Conservation (phyloP, 2,888 invertebrate genomes). For the Parapristionchus giblindavisi region DNA sequence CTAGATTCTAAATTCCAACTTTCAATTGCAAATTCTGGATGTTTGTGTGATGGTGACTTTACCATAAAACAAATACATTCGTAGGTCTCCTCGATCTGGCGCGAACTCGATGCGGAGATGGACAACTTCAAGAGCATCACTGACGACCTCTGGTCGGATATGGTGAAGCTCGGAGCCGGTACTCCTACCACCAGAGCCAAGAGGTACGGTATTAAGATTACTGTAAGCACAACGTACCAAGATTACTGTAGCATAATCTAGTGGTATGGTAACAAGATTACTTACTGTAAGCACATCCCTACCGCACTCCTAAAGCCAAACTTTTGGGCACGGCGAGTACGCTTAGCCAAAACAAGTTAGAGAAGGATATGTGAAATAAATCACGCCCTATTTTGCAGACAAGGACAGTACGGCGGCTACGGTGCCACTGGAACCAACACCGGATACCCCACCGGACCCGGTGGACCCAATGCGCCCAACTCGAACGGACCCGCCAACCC, state of each 20-base stretch:
- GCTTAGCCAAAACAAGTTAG: not conserved
- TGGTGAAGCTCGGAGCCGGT: constrained; percentile 66
- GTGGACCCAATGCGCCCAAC: constrained; percentile 31
- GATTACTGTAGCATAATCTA: not conserved
- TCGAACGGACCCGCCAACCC: constrained; percentile 39
- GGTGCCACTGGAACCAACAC: constrained; percentile 49
- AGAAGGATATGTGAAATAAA: too few species aligned
- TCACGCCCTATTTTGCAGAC: too few species aligned
- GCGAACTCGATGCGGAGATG: constrained; percentile 66
- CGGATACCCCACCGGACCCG: constrained; percentile 26
- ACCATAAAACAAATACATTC: not conserved
- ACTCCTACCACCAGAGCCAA: constrained; percentile 66
- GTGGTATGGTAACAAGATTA: not conserved
- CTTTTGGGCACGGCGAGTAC: not conserved
- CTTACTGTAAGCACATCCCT: too few species aligned
- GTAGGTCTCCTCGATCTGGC: constrained; percentile 65
- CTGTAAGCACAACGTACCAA: not conserved
- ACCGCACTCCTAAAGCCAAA: not conserved
- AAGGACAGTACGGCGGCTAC: constrained; percentile 67
- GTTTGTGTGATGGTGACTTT: not conserved
- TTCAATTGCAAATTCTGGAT: not conserved
- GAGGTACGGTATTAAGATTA: too few species aligned
- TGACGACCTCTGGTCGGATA: constrained; percentile 67
- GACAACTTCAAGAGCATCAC: constrained; percentile 61
- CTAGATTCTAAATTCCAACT: not conserved